These are phyloP conservation scores for Drosophila nr. fundita DNA, from an alignment of 2,888 invertebrate genomes.

Conservation along the genomic window DNA sequence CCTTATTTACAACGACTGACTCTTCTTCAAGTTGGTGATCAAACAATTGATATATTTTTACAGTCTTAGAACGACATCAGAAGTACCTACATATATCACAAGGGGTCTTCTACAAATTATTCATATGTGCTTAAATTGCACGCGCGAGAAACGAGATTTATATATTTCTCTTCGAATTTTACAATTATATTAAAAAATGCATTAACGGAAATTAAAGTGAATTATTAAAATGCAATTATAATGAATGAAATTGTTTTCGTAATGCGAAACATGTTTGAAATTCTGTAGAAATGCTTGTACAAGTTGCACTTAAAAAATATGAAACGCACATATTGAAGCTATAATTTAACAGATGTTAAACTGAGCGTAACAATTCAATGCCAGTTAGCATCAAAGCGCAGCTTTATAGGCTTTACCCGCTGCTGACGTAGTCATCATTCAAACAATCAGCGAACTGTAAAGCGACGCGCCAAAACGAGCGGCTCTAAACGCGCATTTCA, in stretches of 20 bases:
- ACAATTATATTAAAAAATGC: not conserved
- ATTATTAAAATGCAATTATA: slow-evolving; percentile 1
- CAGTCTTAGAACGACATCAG: too few species aligned
- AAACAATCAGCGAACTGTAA: slow-evolving; percentile 78
- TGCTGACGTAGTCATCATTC: slow-evolving; percentile 69
- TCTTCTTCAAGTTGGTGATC: too few species aligned
- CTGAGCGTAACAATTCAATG: slow-evolving; percentile 73
- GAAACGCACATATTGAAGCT: slow-evolving; percentile 30
- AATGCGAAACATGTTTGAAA: not conserved
- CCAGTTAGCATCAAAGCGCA: slow-evolving; percentile 66
- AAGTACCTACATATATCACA: too few species aligned
- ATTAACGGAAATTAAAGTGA: not conserved
- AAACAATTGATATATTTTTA: too few species aligned
- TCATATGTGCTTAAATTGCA: not conserved
- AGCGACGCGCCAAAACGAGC: slow-evolving; percentile 74
- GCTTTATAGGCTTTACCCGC: slow-evolving; percentile 64
- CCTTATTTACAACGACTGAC: too few species aligned
- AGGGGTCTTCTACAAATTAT: not conserved
- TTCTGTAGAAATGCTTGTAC: slow-evolving; percentile 1
- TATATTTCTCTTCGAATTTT: not conserved
- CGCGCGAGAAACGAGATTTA: not conserved
- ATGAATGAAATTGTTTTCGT: not conserved
- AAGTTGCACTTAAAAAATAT: slow-evolving; percentile 1
- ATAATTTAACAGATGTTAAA: slow-evolving; percentile 55
- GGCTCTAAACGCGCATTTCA: slow-evolving; percentile 76